phyloP scores from a whole-genome alignment of 1,140 invertebrate genomes.

The Venturia canescens region DNA sequence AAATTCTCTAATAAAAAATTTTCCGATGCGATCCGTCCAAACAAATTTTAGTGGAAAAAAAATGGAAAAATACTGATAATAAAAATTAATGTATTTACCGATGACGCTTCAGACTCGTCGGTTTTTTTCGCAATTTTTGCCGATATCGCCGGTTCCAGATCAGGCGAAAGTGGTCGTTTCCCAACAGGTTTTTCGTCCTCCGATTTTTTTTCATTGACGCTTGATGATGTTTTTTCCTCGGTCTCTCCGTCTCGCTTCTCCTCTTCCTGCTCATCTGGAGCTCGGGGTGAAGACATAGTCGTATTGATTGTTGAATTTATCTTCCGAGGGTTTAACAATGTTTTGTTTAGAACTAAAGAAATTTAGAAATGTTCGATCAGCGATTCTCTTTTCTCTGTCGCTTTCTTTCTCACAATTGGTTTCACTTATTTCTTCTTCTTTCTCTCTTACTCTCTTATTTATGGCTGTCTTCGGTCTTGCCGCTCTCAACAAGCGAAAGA shows the following conservation, averaged over 20 bases:
- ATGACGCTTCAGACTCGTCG: constrained; percentile 37
- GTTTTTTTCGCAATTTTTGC: constrained; percentile 45
- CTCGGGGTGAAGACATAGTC: constrained; percentile 47
- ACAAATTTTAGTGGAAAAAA: no score
- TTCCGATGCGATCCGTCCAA: no score
- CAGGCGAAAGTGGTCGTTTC: constrained; percentile 43
- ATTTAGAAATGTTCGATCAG: background rate
- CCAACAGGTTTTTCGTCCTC: constrained; percentile 10
- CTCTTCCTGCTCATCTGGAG: constrained; percentile 18
- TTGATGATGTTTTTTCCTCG: background rate
- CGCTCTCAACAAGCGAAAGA: background rate
- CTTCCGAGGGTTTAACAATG: background rate
- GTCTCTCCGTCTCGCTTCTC: constrained; percentile 25
- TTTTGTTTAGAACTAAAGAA: background rate
- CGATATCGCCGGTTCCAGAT: constrained; percentile 35
- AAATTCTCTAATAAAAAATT: no score
- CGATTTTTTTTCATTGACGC: constrained; percentile 4
- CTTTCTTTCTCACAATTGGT: no score
- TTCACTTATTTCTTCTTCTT: no score
- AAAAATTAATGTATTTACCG: constrained; percentile 26
- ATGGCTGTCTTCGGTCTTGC: background rate
- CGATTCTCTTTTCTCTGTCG: background rate
- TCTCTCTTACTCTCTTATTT: background rate
- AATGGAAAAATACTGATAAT: background rate
- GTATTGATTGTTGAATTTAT: background rate